phyloP scores from a whole-genome alignment of 1,140 invertebrate species.

The Anastrepha ludens region DNA sequence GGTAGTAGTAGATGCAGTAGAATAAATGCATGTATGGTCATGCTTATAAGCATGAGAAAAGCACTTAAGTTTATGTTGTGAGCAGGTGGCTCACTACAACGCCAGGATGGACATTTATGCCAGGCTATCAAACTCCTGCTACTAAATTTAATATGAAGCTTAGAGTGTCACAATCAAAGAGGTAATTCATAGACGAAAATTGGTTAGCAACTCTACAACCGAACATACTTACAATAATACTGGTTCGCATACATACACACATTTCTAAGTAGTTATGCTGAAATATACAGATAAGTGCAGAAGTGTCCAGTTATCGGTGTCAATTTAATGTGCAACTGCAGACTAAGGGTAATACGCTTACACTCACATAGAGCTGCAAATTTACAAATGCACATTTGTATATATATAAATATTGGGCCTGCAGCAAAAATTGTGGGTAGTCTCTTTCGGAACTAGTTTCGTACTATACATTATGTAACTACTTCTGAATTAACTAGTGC shows the following conservation, averaged over 20 bases:
- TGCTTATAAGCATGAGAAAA: constrained; percentile 14
- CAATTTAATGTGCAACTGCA: constrained; percentile 48
- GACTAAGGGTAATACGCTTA: not conserved
- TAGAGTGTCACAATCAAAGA: constrained; percentile 21
- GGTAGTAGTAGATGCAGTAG: not conserved
- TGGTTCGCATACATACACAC: not conserved
- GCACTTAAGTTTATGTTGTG: constrained; percentile 37
- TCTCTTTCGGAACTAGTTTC: too few relatives aligned
- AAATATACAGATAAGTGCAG: not conserved
- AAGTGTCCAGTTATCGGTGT: constrained; percentile 49
- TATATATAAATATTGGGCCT: not conserved
- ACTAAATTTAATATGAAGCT: constrained; percentile 43
- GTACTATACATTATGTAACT: too few relatives aligned
- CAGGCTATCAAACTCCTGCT: constrained; percentile 32
- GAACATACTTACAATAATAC: not conserved
- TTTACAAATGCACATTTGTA: not conserved
- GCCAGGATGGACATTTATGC: not conserved
- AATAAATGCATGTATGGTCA: not conserved
- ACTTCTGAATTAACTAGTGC: too few relatives aligned
- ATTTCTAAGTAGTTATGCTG: not conserved
- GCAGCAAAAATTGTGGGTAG: too few relatives aligned
- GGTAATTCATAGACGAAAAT: constrained; percentile 43
- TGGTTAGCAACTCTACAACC: not conserved
- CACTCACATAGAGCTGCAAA: not conserved
- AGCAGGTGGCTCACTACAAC: constrained; percentile 26